Base-by-base conservation (phyloP, 2,113 vertebrate species). In the Callipepla squamata region DNA sequence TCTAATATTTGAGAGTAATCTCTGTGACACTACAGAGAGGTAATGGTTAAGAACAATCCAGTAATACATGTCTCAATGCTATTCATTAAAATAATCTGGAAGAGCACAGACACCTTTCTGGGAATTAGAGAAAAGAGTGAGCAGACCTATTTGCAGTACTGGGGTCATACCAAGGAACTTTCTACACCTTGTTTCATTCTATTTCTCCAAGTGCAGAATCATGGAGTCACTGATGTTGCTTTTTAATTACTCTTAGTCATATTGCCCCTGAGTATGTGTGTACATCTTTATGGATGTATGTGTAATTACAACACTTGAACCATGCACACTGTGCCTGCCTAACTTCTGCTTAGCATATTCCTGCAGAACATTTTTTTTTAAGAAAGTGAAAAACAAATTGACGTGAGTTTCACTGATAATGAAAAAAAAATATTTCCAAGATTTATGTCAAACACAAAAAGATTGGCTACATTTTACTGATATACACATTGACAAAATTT, bases 201-300 rank as follows among this genome's bases (percentile, higher is more conserved):
- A 15, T 84, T 73, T 2, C 42, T 85, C 48, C 55, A 50, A 73
- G 26, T 14, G 13, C 23, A 48, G 32, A 80, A 63, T 95, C 78
- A 53, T 3, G 25, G 16, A 66, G 30, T 42, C n/a, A 75, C 16
- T 76, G 76, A 61, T 15, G 19, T 17, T 65, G 59, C 48, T 85
- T 75, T 82, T 53, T 44, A 82, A 68, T 75, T 66, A 67, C 28
- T 80, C 92, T 48, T 34, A 63, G 65, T 61, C 34, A 28, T 21
- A 21, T 42, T 84, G 42, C n/a, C 6, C 79, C 13, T 62, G 2
- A 82, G 44, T 57, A 12, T 32, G 7, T 50, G 11, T 30, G 6
- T 22, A 13, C 1, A 0, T 25, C 32, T 59, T 0, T 45, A 11
- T 23, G 55, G 6, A n/a, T 2, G 32, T 13, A 38, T 53, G 55